Base-by-base conservation (phyloP, 2,888 invertebrate species). In the Timema podura region DNA sequence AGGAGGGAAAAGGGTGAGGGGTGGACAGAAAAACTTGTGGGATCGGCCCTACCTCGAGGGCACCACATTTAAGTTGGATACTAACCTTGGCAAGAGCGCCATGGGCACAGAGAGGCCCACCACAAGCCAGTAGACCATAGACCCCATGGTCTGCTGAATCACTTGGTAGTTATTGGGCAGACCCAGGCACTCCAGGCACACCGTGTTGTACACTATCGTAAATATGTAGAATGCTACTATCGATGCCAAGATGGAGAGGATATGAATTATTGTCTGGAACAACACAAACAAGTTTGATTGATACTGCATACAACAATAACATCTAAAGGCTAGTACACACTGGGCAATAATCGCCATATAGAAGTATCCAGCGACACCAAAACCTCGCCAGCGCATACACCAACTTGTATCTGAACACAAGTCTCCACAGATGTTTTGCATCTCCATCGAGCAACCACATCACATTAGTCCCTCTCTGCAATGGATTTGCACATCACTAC, bases 161-260 rank as follows among this genome's bases (percentile, higher is more conserved):
- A 96, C 92, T 90, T 91, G 91, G 81, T 91, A 95, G 46, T 93
- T 95, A 77, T 93, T 93, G 54, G 94, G 92, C 77, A 96, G 84
- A 70, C 90, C 90, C 80, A 92, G 88, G 81, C 93, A 93, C 75
- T 88, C 87, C 74, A 92, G 88, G 80, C 93, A 93, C 75, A 93
- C 81, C 10, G 89, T 85, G 83, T 96, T 93, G 84, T 95, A 96
- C 67, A 92, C 79, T 71, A 96, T 83, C 73, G 94, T 92, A 81
- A 96, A 91, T 76, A 87, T 83, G 82, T 93, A 93, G 85, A 93
- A 97, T 72, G 91, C 84, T 61, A 87, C 84, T 77, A 97, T 84
- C 73, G 96, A 97, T 46, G 91, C 84, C 68, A 89, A 77, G 78
- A 96, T 87, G 65, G 94, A 91, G 70, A 88, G 80, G 74, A 90